Evolutionary conservation across 2,888 invertebrate species (phyloP).

Genomic region (Lamellibrachia satsuma): DNA sequence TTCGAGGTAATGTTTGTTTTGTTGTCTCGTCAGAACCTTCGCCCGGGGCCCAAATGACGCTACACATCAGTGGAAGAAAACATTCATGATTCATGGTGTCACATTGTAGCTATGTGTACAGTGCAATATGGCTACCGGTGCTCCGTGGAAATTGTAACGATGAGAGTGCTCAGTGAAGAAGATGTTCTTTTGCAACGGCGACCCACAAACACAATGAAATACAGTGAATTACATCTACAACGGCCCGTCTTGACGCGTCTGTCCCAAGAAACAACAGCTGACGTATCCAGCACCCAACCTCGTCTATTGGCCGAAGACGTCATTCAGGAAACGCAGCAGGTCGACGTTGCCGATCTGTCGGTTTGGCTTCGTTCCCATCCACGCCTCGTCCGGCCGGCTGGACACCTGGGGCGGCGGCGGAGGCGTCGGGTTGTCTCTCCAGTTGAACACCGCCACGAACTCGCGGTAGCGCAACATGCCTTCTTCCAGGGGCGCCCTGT

Average conservation of each 20-base stretch:
- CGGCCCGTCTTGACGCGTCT: not conserved
- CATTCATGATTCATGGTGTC: too few relatives aligned
- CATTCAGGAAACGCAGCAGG: conserved; percentile 12
- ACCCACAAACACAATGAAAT: not conserved
- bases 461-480: conserved; percentile 52
- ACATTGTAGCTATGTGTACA: too few relatives aligned
- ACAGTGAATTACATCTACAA: not conserved
- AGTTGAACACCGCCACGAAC: conserved; percentile 58
- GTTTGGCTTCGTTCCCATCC: conserved; percentile 28
- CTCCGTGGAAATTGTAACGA: too few relatives aligned
- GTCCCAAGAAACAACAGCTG: not conserved
- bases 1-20: too few relatives aligned
- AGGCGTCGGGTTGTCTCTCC: conserved; percentile 59
- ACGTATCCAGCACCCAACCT: not conserved
- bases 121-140: too few relatives aligned
- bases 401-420: conserved; percentile 36
- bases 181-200: not conserved
- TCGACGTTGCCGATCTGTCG: conserved; percentile 28
- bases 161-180: too few relatives aligned
- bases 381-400: conserved; percentile 26
- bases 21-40: too few relatives aligned
- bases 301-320: conserved; percentile 18
- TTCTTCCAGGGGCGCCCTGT: conserved; percentile 39
- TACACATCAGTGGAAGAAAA: too few relatives aligned
- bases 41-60: too few relatives aligned